These are phyloP conservation scores for Falco naumanni DNA, from an alignment of 2,797 vertebrate genomes.

Conservation along the genomic window DNA sequence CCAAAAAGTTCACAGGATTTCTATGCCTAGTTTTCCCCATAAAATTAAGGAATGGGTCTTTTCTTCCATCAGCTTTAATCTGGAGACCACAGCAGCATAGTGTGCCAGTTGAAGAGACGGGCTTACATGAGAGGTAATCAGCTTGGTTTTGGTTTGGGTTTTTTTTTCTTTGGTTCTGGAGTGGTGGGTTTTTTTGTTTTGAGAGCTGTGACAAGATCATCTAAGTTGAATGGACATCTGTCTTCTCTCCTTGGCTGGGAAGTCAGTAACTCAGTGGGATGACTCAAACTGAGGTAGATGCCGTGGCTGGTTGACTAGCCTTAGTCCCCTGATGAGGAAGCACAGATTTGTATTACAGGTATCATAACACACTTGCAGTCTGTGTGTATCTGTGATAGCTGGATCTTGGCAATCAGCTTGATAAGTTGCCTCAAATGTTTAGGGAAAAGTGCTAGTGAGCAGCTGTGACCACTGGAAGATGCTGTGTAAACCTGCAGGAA, in stretches of 20 bases:
- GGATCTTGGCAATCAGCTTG: conserved; percentile 14
- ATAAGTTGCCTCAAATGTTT: conserved; percentile 10
- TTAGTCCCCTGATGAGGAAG: neutral
- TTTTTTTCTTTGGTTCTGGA: neutral
- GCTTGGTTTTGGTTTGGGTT: neutral
- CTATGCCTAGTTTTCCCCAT: neutral
- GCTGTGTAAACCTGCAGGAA: conserved; percentile 16
- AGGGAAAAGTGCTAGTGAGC: conserved; percentile 25
- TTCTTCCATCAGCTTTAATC: neutral
- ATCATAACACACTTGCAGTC: neutral
- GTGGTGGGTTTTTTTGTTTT: fast-evolving
- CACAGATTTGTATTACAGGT: neutral
- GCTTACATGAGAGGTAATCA: neutral
- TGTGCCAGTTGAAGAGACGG: neutral
- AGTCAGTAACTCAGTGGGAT: neutral
- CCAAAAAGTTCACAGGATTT: neutral
- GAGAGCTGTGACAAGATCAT: neutral
- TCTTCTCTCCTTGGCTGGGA: neutral
- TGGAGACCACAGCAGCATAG: neutral
- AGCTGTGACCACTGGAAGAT: conserved; percentile 39
- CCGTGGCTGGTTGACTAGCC: neutral
- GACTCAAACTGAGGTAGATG: neutral
- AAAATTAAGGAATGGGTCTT: neutral
- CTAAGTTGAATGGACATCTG: neutral
- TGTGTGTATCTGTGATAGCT: neutral